Base-by-base conservation (phyloP, 2,888 invertebrate genomes). In the Philereme vetulata region DNA sequence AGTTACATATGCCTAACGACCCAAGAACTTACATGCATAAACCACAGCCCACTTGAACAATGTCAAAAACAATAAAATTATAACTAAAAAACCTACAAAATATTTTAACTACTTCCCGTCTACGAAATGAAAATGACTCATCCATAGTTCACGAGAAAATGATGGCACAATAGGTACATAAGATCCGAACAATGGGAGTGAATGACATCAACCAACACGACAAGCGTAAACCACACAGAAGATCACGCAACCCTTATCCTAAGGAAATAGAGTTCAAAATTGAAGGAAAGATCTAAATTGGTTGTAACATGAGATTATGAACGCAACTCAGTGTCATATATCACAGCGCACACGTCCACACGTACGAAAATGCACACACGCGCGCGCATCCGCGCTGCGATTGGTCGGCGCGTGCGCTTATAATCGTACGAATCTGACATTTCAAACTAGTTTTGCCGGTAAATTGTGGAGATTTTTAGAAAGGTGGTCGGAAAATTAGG, bases 391-490 rank as follows among this genome's bases (percentile, higher is more conserved):
- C 1, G 10, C 21, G 32, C 53, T 10, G 21, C 57, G 64, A 74
- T 74, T 74, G 71, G 73, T 47, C 57, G 49, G 45, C 64, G 64
- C 53, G 58, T 54, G 70, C 70, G 70, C 67, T 62, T 51, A 60
- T 67, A 67, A 67, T 67, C 63, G 65, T 62, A 62, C 66, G 58
- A 66, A 70, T 67, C 70, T 70, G 69, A 67, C 53, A 65, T 85
- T 88, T 84, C 84, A 85, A 90, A 89, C 89, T 67, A 75, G 88
- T 86, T 84, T 77, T 78, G 77, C 76, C 68, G 72, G 77, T 83
- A 86, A 86, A 86, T 85, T 83, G 88, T 82, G 65, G 83, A 90
- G 90, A 90, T 90, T 90, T 67, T 90, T 92, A 91, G 91, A 91
- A 92, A 92, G 91, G 90, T 84, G 78, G 83, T 74, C 72, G 70